Evolutionary conservation across 2,113 vertebrate genomes (phyloP), one percentile per base, ranked within the genome.

Genomic region (Podilymbus podiceps): DNA sequence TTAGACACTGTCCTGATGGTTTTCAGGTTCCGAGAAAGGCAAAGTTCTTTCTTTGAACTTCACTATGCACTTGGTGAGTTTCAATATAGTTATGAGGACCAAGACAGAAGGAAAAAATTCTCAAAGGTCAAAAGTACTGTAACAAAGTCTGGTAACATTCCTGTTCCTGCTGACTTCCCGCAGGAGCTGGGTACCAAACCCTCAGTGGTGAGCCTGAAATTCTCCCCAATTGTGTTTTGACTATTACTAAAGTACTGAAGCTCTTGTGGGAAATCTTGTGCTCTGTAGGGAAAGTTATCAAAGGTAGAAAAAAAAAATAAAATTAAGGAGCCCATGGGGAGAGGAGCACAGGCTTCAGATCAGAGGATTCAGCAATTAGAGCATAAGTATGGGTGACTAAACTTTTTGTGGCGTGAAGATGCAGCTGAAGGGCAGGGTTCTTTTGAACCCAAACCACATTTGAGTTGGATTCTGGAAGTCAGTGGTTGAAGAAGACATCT

Each of bases 381-480:
- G 15, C 10, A 28, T 18, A 55, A 5, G 7, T 0, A 50, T 8
- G 20, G 27, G 7, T 46, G 24, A 14, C 8, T 2, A 24, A 11
- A 50, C 7, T 19, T 33, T 60, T 55, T 59, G 31, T 17, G 76
- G 12, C n/a, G 23, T 15, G 83, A 76, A 30, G 21, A 25, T 33
- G 15, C 2, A 25, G 6, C 12, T 20, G 31, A 73, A 66, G 5
- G 9, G 12, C 15, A 72, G 24, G 25, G 4, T 33, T 4, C 2
- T 28, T 52, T 60, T 49, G 44, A 56, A 64, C 9, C 6, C 1
- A 0, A 20, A 72, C 9, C 1, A 12, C 1, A 12, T 68, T 56
- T 52, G 18, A 2, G 5, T 11, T 82, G 30, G 12, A 52, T 74
- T 92, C 55, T 81, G 59, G 27, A 75, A 12, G 12, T 22, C 23